Conservation (phyloP, 2,113 vertebrate genomes). For the Zosterops hypoxanthus region DNA sequence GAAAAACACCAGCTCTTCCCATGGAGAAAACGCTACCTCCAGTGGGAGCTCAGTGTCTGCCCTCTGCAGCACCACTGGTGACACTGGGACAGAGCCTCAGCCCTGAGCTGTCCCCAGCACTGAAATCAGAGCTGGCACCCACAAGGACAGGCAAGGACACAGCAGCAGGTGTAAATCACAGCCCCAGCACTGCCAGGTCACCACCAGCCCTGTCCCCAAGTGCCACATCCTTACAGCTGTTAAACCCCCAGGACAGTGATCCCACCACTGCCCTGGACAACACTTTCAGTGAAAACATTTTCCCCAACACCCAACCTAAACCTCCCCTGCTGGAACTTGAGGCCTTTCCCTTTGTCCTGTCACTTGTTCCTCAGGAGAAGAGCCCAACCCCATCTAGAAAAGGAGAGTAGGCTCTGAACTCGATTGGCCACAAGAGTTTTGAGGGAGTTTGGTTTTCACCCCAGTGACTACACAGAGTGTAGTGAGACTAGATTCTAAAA, state of each 20-base stretch:
- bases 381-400: not conserved
- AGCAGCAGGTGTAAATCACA: fast-evolving
- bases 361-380: not conserved
- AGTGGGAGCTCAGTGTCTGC: not conserved
- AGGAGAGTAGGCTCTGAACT: not conserved
- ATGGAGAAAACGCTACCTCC: not conserved
- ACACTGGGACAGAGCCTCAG: not conserved
- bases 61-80: not conserved
- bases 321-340: not conserved
- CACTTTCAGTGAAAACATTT: fast-evolving
- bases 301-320: not conserved
- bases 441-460: not conserved
- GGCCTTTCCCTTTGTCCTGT: not conserved
- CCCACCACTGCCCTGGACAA: not conserved
- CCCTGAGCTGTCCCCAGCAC: not conserved
- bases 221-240: not conserved
- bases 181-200: not conserved
- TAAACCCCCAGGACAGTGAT: not conserved
- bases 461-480: not conserved
- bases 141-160: fast-evolving
- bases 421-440: fast-evolving
- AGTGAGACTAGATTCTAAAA: not conserved
- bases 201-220: not conserved
- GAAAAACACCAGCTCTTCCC: not conserved
- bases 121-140: too few species aligned